phyloP scores from a whole-genome alignment of 2,888 invertebrate genomes.

The Linnaemya vulpina region DNA sequence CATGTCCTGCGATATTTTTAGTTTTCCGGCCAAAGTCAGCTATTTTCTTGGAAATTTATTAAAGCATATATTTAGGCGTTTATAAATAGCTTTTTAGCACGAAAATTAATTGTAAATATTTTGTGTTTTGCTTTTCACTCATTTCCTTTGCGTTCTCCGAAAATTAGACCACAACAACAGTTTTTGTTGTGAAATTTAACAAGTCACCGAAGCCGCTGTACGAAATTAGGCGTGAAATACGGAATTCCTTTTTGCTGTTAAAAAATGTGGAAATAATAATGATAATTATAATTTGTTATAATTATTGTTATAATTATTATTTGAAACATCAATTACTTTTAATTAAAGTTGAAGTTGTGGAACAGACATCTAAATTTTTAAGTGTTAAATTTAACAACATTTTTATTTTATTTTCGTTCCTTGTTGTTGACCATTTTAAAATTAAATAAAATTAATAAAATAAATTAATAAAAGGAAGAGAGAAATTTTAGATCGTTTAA shows the following conservation, averaged over 20 bases:
- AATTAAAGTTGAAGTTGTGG: no score
- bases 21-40: not conserved
- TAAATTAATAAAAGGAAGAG: no score
- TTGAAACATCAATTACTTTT: no score
- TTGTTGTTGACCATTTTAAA: no score
- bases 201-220: not conserved
- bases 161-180: not conserved
- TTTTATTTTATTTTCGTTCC: no score
- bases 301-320: no score
- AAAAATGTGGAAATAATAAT: not conserved
- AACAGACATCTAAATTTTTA: no score
- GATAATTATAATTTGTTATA: not conserved
- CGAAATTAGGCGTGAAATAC: not conserved
- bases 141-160: not conserved
- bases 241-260: not conserved
- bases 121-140: conserved; percentile 13
- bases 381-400: no score
- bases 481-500: no score
- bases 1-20: conserved; percentile 1
- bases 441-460: no score
- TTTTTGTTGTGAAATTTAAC: not conserved
- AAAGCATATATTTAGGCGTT: conserved; percentile 53
- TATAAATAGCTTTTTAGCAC: conserved; percentile 62
- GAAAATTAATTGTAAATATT: conserved; percentile 50
- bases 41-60: conserved; percentile 26